A percentile compares a stretch with the other conserved stretches of the same genome.
Conservation (phyloP, 2,113 vertebrate species). For the Tiliqua scincoides region DNA sequence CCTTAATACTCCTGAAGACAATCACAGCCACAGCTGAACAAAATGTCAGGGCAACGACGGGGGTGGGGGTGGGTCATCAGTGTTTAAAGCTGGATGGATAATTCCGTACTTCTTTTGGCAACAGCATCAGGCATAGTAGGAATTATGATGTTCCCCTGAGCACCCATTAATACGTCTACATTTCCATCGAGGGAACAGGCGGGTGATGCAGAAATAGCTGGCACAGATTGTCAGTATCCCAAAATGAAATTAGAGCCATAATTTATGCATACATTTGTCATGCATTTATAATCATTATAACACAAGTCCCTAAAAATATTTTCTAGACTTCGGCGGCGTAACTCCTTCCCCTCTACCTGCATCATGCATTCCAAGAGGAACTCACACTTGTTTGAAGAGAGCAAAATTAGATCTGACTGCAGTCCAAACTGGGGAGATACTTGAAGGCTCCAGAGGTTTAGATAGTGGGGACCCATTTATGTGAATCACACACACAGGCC, state of each 20-base stretch:
- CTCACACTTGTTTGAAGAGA: not conserved
- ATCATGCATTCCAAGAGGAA: too few species aligned
- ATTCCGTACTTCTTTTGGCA: conserved; percentile 34
- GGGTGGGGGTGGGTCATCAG: accelerated
- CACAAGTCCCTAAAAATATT: conserved; percentile 12
- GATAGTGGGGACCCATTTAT: not conserved
- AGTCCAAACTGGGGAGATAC: not conserved
- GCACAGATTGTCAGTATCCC: conserved; percentile 29
- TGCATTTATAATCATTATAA: conserved; percentile 34
- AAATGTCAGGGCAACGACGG: not conserved
- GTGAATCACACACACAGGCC: not conserved
- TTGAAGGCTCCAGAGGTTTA: not conserved
- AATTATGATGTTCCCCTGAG: conserved; percentile 36
- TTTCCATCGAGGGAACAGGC: conserved; percentile 17
- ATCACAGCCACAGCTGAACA: not conserved
- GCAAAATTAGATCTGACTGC: not conserved
- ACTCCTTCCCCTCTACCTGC: conserved; percentile 1
- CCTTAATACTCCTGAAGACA: not conserved
- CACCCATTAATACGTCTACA: conserved; percentile 40
- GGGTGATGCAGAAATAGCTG: conserved; percentile 19
- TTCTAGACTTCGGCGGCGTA: not conserved
- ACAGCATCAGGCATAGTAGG: not conserved
- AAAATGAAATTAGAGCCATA: conserved; percentile 27
- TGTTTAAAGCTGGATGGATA: conserved; percentile 3
- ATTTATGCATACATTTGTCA: conserved; percentile 38